Base-by-base conservation (phyloP, 2,113 vertebrate species). In the Cavia aperea region DNA sequence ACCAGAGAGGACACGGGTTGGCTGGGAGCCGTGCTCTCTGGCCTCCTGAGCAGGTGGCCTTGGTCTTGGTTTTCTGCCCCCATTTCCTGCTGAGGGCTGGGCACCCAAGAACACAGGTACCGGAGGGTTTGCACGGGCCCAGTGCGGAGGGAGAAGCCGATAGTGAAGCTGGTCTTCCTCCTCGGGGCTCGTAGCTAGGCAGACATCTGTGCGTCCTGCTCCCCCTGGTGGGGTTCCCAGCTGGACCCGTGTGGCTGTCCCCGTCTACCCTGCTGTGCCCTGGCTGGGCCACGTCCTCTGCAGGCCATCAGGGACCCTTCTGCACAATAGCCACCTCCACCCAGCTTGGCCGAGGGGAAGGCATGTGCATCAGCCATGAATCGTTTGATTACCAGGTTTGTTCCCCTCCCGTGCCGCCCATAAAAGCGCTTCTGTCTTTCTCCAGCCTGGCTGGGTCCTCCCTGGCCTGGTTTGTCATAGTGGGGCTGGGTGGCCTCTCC, bases 321-420 rank as follows among this genome's bases (percentile, higher is more conserved):
- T 24, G 24, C 10, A 10, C 72, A 31, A 2, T n/a, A 11, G 31
- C 11, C 18, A n/a, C 13, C 31, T 2, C 68, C 33, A 2, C 36
- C 15, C 6, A 39, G 24, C 6, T 49, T 16, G 21, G 1, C 49
- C n/a, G 13, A n/a, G 73, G 60, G 81, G 21, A 60, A 72, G 77
- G 18, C 0, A 0, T 1, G 43, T 36, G 23, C 5, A 0, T 2
- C 2, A 11, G 73, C 56, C 1, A 18, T 0, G 90, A 49, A 14
- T 91, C 4, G 0, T 23, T 75, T 87, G 82, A 86, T 86, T 43
- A 19, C 82, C 83, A 81, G 93, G 56, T 78, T 81, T 4, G 9
- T 26, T 43, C 46, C 1, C 43, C 49, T 46, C 51, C 23, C 0
- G 65, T 56, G 21, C 86, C 56, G 15, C 86, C 94, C 26, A 43